Conservation (phyloP, 2,888 invertebrate genomes). For the Nymphalis polychloros region DNA sequence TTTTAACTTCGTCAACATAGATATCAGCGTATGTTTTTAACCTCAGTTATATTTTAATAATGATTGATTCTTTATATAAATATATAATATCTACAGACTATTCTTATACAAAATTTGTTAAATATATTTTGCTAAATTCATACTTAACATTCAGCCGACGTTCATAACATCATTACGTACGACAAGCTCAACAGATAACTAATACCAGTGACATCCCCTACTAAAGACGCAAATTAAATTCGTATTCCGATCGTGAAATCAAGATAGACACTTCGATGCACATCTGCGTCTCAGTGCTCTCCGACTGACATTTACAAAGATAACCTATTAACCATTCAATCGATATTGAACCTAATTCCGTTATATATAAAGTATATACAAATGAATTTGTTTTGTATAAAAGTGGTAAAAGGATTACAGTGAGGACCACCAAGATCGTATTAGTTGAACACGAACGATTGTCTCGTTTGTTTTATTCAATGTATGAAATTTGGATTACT, state of each 20-base stretch:
- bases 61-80: no score
- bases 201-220: conserved; percentile 29
- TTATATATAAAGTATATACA: conserved; percentile 13
- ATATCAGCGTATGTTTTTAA: no score
- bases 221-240: conserved; percentile 65
- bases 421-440: conserved; percentile 44
- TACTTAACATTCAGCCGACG: conserved; percentile 38
- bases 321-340: conserved; percentile 12
- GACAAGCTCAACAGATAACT: conserved; percentile 36
- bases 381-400: conserved; percentile 13
- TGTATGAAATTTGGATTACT: conserved; percentile 44
- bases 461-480: conserved; percentile 42
- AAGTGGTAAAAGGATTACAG: conserved; percentile 59
- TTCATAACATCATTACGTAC: conserved; percentile 39
- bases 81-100: no score
- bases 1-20: no score
- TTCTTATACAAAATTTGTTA: background rate
- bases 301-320: conserved; percentile 43
- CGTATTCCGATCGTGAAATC: conserved; percentile 69
- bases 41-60: no score
- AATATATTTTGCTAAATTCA: background rate
- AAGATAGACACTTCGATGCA: conserved; percentile 70
- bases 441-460: conserved; percentile 32
- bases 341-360: conserved; percentile 45
- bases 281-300: conserved; percentile 60